Evolutionary conservation across 2,113 vertebrate genomes (phyloP).

Genomic region (Dicrurus megarhynchus): DNA sequence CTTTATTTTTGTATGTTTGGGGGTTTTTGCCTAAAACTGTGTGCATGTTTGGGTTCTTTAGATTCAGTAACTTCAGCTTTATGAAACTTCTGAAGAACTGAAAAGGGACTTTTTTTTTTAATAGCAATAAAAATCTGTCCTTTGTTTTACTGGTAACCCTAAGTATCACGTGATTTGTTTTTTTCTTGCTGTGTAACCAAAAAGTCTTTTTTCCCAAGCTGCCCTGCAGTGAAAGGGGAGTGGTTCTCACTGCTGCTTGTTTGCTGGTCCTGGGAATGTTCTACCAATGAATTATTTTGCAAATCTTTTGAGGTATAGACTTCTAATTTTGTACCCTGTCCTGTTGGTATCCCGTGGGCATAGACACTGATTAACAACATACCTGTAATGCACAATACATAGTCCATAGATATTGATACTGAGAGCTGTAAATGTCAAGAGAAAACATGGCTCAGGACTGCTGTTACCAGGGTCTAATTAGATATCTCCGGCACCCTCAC

Average conservation of each 20-base stretch:
- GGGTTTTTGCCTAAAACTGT: not conserved
- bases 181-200: not conserved
- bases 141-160: not conserved
- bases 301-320: not conserved
- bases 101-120: not conserved
- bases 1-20: accelerated
- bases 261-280: not conserved
- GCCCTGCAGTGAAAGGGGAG: not conserved
- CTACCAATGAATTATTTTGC: not conserved
- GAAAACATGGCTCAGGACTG: not conserved
- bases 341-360: not conserved
- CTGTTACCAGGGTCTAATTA: not conserved
- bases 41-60: not conserved
- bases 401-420: not conserved
- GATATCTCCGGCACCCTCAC: not conserved
- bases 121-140: not conserved
- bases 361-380: not conserved
- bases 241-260: not conserved
- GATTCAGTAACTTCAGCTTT: not conserved
- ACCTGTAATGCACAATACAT: not conserved
- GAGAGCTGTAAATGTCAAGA: not conserved
- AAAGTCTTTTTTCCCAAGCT: not conserved
- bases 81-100: not conserved
- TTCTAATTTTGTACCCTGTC: not conserved
- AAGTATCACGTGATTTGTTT: not conserved